Conservation (phyloP, 2,797 vertebrate species). For the Danio tinwini region DNA sequence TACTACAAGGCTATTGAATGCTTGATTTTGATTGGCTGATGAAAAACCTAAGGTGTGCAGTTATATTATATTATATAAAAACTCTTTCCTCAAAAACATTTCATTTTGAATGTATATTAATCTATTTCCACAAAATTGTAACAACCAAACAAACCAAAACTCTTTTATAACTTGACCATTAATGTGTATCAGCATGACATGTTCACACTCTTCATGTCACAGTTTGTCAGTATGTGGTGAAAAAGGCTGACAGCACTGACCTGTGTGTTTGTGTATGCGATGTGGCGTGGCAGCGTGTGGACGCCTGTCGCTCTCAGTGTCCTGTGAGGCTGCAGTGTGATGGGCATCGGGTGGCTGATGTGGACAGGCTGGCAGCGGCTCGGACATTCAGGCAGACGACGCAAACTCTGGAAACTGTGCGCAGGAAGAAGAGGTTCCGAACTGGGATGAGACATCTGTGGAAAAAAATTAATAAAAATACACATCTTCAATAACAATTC, state of each 20-base stretch:
- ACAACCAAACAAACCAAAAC: no score
- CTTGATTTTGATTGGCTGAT: no score
- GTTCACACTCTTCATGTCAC: background rate
- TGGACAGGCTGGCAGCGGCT: constrained; percentile 80
- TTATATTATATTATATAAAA: no score
- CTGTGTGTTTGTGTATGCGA: constrained; percentile 39
- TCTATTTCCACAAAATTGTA: no score
- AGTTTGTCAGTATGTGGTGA: background rate
- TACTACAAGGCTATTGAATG: no score
- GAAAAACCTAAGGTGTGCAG: no score
- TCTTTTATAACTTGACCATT: no score
- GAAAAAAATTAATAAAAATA: constrained; percentile 27
- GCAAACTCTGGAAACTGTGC: constrained; percentile 66
- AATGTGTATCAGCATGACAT: no score
- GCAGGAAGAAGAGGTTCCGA: constrained; percentile 67
- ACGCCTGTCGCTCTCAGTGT: constrained; percentile 77
- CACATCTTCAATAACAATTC: background rate
- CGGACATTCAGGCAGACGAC: constrained; percentile 77
- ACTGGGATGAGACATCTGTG: constrained; percentile 71
- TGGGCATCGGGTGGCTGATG: constrained; percentile 80
- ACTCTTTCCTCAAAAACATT: no score
- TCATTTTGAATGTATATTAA: no score
- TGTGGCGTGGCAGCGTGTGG: constrained; percentile 75
- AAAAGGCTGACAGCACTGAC: constrained; percentile 26
- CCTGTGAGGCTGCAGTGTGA: constrained; percentile 66